Conservation (phyloP, 64 coral and sea anemone species). For the Exaiptasia diaphana region DNA sequence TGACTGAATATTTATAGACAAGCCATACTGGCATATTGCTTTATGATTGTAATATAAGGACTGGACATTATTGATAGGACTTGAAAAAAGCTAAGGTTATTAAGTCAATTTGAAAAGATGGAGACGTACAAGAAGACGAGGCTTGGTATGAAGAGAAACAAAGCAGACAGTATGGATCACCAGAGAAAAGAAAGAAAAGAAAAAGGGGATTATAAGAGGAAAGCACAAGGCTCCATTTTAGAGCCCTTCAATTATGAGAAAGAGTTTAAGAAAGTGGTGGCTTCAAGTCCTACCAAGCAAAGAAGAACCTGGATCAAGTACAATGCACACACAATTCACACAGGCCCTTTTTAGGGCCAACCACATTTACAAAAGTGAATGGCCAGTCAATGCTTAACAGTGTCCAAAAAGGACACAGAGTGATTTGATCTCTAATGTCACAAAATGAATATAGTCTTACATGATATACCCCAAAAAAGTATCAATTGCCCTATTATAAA, state of each 20-base stretch:
- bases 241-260: neutral
- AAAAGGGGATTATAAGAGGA: neutral
- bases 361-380: constrained; percentile 72
- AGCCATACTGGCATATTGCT: neutral
- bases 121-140: neutral
- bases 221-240: too few relatives aligned
- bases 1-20: neutral
- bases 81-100: neutral
- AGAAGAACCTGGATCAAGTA: neutral
- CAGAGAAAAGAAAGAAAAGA: neutral
- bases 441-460: too few relatives aligned
- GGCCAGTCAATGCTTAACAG: constrained; percentile 10
- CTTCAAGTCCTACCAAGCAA: neutral
- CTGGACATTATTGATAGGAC: neutral
- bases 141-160: neutral
- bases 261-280: neutral
- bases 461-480: too few relatives aligned
- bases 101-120: neutral
- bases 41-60: constrained; percentile 15
- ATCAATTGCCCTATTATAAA: too few relatives aligned
- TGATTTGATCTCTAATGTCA: too few relatives aligned
- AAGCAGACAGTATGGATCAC: neutral
- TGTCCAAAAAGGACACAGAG: too few relatives aligned
- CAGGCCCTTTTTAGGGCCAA: constrained; percentile 66
- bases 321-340: constrained; percentile 34